Conservation (phyloP, 2,888 invertebrate species). For the Tenthredo notha region DNA sequence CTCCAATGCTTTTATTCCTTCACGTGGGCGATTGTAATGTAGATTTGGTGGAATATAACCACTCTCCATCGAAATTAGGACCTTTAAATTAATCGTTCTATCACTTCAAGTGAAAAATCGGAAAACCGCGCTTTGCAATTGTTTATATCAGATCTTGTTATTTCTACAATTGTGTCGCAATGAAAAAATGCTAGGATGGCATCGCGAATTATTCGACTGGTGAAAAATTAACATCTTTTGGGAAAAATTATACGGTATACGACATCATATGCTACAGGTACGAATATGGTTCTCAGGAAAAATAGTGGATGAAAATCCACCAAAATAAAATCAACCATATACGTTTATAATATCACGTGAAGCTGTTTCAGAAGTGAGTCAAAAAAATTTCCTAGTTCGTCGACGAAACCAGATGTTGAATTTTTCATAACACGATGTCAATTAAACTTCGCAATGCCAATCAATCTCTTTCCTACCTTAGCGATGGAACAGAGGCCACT, state of each 20-base stretch:
- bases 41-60: slow-evolving; percentile 92
- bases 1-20: slow-evolving; percentile 82
- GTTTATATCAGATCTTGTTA: neutral
- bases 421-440: too few species aligned
- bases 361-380: too few species aligned
- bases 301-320: too few species aligned
- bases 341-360: too few species aligned
- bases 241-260: too few species aligned
- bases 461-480: slow-evolving; percentile 81
- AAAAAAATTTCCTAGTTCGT: neutral
- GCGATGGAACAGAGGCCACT: slow-evolving; percentile 91
- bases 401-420: neutral
- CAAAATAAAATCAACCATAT: too few species aligned
- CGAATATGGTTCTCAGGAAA: too few species aligned
- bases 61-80: slow-evolving; percentile 89
- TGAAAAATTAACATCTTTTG: too few species aligned
- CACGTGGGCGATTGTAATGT: slow-evolving; percentile 85
- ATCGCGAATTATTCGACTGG: too few species aligned
- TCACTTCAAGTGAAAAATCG: neutral
- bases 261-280: too few species aligned
- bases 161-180: neutral
- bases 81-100: slow-evolving; percentile 70
- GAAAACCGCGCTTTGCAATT: neutral
- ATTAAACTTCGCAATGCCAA: too few species aligned
- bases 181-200: neutral